Evolutionary conservation across 1,140 invertebrate genomes (phyloP).

Genomic region (Drosophila burlai): DNA sequence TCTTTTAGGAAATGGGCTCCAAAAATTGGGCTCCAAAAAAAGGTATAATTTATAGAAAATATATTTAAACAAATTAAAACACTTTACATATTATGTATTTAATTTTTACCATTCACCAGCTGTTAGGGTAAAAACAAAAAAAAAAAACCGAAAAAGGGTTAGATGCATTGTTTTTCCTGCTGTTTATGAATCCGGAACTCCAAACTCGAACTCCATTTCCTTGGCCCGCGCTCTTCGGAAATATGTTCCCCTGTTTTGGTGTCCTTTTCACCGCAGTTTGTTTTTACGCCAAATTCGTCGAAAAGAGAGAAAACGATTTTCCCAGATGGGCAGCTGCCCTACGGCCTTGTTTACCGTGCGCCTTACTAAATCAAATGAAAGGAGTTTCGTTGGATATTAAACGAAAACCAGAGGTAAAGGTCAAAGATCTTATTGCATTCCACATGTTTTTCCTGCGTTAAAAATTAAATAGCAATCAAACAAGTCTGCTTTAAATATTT

Average conservation of each 20-base stretch:
- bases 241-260: constrained; percentile 3
- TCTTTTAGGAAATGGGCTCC: too few species aligned
- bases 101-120: not conserved
- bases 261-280: constrained; percentile 11
- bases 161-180: constrained; percentile 1
- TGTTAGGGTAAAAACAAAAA: not conserved
- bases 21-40: too few species aligned
- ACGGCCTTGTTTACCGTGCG: constrained; percentile 23
- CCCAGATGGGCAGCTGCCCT: constrained; percentile 45
- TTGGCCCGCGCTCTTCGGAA: not conserved
- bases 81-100: too few species aligned
- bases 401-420: not conserved
- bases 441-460: too few species aligned
- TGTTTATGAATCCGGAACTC: constrained; percentile 40
- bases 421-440: not conserved
- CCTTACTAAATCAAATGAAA: constrained; percentile 54
- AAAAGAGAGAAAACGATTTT: not conserved
- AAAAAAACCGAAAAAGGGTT: constrained; percentile 10
- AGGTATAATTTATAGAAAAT: too few species aligned
- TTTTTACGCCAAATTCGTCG: constrained; percentile 16
- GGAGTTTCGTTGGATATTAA: constrained; percentile 1
- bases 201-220: constrained; percentile 35
- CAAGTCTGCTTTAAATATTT: not conserved
- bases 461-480: not conserved
- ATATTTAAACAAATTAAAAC: too few species aligned